phyloP scores from a whole-genome alignment of 1,140 invertebrate genomes.

The Drosophila sp. region DNA sequence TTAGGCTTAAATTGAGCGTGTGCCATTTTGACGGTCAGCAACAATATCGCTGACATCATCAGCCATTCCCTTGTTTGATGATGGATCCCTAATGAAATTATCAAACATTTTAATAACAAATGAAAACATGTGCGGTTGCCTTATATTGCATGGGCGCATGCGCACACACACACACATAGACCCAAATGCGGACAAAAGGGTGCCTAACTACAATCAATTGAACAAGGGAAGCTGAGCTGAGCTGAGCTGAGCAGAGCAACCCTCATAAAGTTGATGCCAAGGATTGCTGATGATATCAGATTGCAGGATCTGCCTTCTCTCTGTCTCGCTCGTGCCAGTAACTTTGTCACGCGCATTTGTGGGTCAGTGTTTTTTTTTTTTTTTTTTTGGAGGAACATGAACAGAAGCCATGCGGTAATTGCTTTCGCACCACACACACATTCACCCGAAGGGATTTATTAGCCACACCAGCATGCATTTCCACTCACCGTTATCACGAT shows the following conservation, averaged over 20 bases:
- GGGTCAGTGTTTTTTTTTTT: background rate
- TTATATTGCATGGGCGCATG: conserved; percentile 72
- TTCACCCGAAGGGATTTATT: conserved; percentile 53
- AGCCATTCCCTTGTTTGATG: conserved; percentile 48
- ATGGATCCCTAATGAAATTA: conserved; percentile 81
- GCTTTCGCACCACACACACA: conserved; percentile 8
- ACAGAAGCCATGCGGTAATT: conserved; percentile 39
- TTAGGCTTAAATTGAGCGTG: conserved; percentile 82
- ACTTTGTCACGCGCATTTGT: conserved; percentile 63
- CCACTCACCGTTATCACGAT: conserved; percentile 85
- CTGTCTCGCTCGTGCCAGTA: conserved; percentile 57
- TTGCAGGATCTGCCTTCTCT: conserved; percentile 22
- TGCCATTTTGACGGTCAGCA: conserved; percentile 50
- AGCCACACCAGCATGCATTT: conserved; percentile 57
- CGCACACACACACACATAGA: conserved; percentile 49
- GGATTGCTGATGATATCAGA: conserved; percentile 55
- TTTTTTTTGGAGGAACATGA: background rate
- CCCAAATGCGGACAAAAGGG: conserved; percentile 46
- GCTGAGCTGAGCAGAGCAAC: conserved; percentile 20
- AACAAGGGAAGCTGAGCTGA: conserved; percentile 43
- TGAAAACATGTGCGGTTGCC: conserved; percentile 82
- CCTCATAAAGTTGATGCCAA: conserved; percentile 40
- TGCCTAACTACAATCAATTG: conserved; percentile 8
- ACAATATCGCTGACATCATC: conserved; percentile 47
- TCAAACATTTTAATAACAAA: conserved; percentile 83